Evolutionary conservation across 64 coral and sea anemone species (phyloP).

Genomic region (Trachythela sp.): DNA sequence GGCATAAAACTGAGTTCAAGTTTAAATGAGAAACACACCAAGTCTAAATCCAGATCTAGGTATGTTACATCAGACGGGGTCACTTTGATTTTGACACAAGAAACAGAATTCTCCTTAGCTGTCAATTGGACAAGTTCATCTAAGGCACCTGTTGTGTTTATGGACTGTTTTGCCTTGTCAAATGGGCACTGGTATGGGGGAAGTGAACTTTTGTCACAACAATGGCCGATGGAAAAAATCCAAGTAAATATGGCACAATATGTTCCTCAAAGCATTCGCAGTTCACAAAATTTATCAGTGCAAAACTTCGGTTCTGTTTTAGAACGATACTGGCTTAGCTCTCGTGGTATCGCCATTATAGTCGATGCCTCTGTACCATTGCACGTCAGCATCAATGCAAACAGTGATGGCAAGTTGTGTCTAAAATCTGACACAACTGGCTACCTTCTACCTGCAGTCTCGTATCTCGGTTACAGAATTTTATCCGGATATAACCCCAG

Average conservation of each 20-base stretch:
- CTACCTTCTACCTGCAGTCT: not conserved
- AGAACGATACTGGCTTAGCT: conserved; percentile 6
- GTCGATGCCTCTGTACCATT: not conserved
- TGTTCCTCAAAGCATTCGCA: not conserved
- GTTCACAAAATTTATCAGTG: not conserved
- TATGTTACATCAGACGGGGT: not conserved
- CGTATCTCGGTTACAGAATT: not conserved
- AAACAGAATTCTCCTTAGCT: not conserved
- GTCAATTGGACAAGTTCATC: conserved; percentile 17
- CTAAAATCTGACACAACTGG: not conserved
- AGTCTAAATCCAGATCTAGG: not conserved
- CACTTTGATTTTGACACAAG: not conserved
- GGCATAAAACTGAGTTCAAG: not conserved
- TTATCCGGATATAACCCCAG: not conserved
- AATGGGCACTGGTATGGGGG: not conserved
- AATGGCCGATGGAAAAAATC: conserved; percentile 10
- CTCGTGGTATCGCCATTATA: not conserved
- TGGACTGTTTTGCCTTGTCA: not conserved
- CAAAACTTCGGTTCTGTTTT: not conserved
- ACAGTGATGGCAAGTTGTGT: not conserved
- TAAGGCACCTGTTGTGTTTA: not conserved
- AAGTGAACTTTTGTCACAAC: not conserved
- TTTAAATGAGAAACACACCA: not conserved
- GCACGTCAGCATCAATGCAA: conserved; percentile 17
- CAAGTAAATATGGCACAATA: not conserved